A percentile compares a stretch with the other conserved stretches of the same genome.
Evolutionary conservation across 2,113 vertebrate species (phyloP).

Genomic region (Ciconia stormi): DNA sequence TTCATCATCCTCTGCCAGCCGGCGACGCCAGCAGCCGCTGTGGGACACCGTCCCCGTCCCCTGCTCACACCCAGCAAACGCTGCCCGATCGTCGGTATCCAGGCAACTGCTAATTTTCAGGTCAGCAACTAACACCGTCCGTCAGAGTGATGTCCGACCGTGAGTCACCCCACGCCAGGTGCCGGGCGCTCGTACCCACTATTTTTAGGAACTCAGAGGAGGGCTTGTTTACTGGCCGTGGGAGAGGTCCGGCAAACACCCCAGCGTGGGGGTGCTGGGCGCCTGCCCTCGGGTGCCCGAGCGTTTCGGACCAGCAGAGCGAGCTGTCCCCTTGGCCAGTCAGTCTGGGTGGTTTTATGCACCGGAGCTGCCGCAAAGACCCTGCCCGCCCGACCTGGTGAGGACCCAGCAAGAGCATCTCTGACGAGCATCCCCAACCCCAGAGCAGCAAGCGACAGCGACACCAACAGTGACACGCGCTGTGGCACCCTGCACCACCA

Average conservation of each 20-base stretch:
- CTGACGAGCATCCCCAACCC: neutral
- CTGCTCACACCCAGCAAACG: neutral
- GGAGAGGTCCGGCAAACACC: neutral
- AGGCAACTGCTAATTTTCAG: conserved; percentile 5
- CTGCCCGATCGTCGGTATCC: fast-evolving
- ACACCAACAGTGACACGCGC: fast-evolving
- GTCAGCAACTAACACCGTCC: neutral
- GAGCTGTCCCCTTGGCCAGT: neutral
- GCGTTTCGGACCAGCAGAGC: neutral
- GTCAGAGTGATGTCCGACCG: neutral
- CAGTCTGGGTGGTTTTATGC: neutral
- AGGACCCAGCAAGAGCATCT: neutral
- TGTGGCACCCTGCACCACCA: neutral
- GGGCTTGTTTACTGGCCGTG: neutral
- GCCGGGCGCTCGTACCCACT: neutral
- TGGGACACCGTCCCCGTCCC: neutral
- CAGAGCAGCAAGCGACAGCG: neutral
- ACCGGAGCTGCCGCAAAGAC: neutral
- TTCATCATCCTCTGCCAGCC: neutral
- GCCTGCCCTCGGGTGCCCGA: fast-evolving
- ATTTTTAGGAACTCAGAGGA: neutral
- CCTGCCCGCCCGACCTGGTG: fast-evolving
- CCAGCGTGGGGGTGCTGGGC: neutral
- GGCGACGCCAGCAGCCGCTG: fast-evolving
- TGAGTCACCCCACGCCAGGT: neutral